Conservation (phyloP, 2,113 vertebrate species). For the Saccopteryx leptura region DNA sequence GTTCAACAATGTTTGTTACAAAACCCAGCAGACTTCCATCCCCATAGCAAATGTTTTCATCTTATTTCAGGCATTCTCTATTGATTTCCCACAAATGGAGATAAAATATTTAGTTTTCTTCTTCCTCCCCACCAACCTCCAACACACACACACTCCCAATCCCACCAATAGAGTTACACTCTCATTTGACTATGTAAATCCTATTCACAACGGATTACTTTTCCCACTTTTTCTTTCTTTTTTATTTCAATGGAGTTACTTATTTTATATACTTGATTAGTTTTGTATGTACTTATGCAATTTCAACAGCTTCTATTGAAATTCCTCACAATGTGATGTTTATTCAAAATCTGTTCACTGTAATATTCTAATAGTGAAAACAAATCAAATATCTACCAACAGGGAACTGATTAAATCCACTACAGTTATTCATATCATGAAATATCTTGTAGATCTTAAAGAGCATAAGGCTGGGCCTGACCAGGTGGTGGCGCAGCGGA, state of each 20-base stretch:
- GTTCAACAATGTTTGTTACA: not conserved
- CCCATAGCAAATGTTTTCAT: not conserved
- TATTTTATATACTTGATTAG: constrained; percentile 25
- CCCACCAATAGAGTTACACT: not conserved
- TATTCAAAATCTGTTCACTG: constrained; percentile 35
- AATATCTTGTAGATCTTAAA: constrained; percentile 48
- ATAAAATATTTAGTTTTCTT: not conserved
- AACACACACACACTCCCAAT: not conserved
- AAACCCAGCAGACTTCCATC: not conserved
- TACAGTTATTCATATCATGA: not conserved
- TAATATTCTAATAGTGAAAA: not conserved
- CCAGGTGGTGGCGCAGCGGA: too few relatives aligned
- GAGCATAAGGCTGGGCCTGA: not conserved
- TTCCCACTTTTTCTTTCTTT: not conserved
- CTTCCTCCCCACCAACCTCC: too few relatives aligned
- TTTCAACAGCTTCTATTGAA: constrained; percentile 33
- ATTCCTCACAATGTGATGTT: not conserved
- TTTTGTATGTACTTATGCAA: not conserved
- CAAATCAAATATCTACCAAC: not conserved
- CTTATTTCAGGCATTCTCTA: not conserved
- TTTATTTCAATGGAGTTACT: not conserved
- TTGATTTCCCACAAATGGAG: not conserved
- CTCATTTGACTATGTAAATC: not conserved
- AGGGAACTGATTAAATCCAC: not conserved
- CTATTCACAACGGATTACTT: not conserved